Percentiles rank a stretch among this genome's conserved stretches.
Evolutionary conservation across 2,113 vertebrate species (phyloP).

Genomic region (Bubo scandiacus): DNA sequence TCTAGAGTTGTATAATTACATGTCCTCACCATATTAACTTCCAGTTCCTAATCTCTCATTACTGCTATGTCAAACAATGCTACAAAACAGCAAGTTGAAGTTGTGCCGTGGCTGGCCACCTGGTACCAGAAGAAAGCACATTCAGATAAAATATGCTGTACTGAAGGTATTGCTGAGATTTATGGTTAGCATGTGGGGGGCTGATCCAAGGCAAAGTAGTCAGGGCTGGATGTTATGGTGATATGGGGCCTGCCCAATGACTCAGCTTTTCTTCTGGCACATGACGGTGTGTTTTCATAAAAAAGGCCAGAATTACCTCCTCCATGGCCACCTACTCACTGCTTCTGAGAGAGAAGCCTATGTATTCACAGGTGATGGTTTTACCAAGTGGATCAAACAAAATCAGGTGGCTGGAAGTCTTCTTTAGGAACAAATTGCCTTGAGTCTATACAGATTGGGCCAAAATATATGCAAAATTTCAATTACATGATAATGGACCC

Average conservation of each 20-base stretch:
- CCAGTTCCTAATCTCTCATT: background rate
- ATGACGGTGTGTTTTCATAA: background rate
- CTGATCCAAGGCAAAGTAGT: background rate
- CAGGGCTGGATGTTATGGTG: background rate
- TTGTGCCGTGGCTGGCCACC: background rate
- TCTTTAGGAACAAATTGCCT: background rate
- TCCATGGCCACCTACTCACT: background rate
- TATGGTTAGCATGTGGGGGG: background rate
- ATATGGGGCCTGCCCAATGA: background rate
- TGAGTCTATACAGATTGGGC: background rate
- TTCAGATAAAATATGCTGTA: background rate
- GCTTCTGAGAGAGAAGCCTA: background rate
- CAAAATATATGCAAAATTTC: background rate
- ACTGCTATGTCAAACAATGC: background rate
- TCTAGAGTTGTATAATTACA: background rate
- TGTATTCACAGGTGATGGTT: background rate
- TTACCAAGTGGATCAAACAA: background rate
- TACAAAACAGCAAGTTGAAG: background rate
- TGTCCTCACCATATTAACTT: fast-evolving
- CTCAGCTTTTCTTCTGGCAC: background rate
- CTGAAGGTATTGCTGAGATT: background rate
- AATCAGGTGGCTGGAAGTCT: background rate
- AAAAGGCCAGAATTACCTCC: background rate
- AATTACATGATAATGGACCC: background rate
- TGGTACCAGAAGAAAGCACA: background rate